These are phyloP conservation scores for Amphimallon solstitiale DNA, from an alignment of 2,888 invertebrate species.

Conservation along the genomic window DNA sequence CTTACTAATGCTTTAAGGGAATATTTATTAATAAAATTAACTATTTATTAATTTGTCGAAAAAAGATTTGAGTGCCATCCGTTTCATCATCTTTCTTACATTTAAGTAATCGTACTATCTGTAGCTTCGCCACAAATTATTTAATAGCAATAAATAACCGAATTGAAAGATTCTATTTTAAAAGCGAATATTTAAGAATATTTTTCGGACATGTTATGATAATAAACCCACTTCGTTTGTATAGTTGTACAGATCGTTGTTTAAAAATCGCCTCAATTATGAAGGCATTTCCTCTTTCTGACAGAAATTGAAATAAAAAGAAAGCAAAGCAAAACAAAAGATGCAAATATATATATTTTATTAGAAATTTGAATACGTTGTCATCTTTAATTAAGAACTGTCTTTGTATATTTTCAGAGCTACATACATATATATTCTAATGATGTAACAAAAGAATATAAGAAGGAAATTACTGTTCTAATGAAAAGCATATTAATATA, in stretches of 20 bases:
- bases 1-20: too few species aligned
- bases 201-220: conserved; percentile 11
- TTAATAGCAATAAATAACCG: conserved; percentile 39
- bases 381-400: conserved; percentile 4
- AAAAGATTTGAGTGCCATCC: conserved; percentile 35
- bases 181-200: neutral
- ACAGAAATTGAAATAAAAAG: neutral
- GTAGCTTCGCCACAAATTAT: conserved; percentile 26
- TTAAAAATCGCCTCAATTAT: conserved; percentile 25
- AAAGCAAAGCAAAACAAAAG: too few species aligned
- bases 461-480: too few species aligned
- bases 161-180: conserved; percentile 34
- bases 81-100: neutral
- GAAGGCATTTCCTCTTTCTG: conserved; percentile 33
- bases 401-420: neutral
- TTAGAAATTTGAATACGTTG: conserved; percentile 6
- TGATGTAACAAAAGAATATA: too few species aligned
- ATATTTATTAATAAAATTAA: conserved; percentile 11
- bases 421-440: conserved; percentile 11
- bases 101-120: conserved; percentile 17
- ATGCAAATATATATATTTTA: conserved; percentile 13
- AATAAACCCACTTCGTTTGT: neutral
- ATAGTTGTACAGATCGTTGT: conserved; percentile 27
- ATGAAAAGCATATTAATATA: too few species aligned
- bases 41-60: neutral